Evolutionary conservation across 1,140 invertebrate species (phyloP), one percentile per base, ranked within the genome.

Genomic region (Alviniconcha marisindica): DNA sequence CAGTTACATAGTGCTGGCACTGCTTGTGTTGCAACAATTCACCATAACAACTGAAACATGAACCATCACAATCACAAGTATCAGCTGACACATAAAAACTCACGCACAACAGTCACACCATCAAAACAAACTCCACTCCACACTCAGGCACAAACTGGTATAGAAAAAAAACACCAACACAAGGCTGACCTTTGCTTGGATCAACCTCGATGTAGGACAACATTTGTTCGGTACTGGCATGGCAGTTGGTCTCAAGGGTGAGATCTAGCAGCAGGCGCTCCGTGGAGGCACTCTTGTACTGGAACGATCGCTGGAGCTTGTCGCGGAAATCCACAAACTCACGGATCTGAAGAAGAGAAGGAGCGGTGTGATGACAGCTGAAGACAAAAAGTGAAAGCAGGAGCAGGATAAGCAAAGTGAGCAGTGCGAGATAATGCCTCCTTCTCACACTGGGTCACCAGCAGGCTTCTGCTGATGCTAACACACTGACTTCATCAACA

Each of bases 291-390:
- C 95, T 94, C 14, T 96, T 95, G 92, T 96, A 96, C 93, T 98
- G 96, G 73, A 97, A 93, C 82, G 97, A 98, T 89, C 96, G 96
- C 83, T 96, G 95, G 51, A 99, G 92, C 81, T 96, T 94, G 90
- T 96, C 95, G 87, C 96, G 95, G 90, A 98, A 97, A 88, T 97
- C 96, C 82, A 97, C 95, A 92, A 99, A 97, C 92, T 99, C 97
- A 87, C 96, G 95, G 87, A 99, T 95, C 93, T 93, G 83, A 15
- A 84, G 87, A 71, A 81, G 73, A 66, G 86, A 33, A 77, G 10
- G 10, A 63, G 24, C 7, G 21, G 60, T 63, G 44, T 48, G 44
- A 33, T 4, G 15, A 33, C 15, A 33, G 38, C 4, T 73, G 18
- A 7, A 15, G 1, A 33, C 31, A 48, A 7, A 77, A 51, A 77